phyloP scores from a whole-genome alignment of 1,140 invertebrate genomes.

The Drosophila nannoptera region DNA sequence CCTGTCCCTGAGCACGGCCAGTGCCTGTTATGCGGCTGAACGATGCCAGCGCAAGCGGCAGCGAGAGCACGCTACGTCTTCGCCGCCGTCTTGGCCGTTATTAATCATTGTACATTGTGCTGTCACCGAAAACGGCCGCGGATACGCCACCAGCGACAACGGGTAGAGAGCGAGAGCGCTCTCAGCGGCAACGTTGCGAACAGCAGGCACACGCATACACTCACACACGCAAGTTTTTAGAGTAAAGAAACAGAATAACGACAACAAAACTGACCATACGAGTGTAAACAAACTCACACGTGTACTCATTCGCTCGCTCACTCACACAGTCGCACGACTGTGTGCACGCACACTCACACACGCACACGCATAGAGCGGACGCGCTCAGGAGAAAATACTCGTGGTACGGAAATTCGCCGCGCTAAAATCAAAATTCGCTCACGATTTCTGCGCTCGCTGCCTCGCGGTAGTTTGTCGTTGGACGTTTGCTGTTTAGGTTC shows the following conservation, averaged over 20 bases:
- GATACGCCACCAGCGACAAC: slow-evolving; percentile 57
- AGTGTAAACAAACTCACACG: slow-evolving; percentile 58
- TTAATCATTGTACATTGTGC: slow-evolving; percentile 79
- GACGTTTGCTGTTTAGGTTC: slow-evolving; percentile 73
- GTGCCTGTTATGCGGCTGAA: slow-evolving; percentile 60
- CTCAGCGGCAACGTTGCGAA: slow-evolving; percentile 17
- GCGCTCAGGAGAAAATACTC: slow-evolving; percentile 54
- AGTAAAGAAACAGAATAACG: slow-evolving; percentile 52
- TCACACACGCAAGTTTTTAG: slow-evolving; percentile 35
- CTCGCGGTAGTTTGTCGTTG: slow-evolving; percentile 75
- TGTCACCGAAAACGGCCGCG: slow-evolving; percentile 77
- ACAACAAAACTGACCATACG: slow-evolving; percentile 68
- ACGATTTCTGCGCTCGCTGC: slow-evolving; percentile 58
- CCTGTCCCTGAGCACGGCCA: slow-evolving; percentile 46
- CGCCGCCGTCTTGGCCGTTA: slow-evolving; percentile 73
- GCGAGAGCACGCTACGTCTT: slow-evolving; percentile 60
- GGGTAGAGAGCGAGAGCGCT: slow-evolving; percentile 49
- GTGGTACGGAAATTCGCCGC: slow-evolving; percentile 76
- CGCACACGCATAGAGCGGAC: slow-evolving; percentile 35
- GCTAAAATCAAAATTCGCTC: slow-evolving; percentile 78
- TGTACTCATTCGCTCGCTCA: slow-evolving; percentile 39
- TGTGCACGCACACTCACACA: slow-evolving; percentile 20
- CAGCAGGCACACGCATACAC: slow-evolving; percentile 17
- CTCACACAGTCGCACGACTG: slow-evolving; percentile 29
- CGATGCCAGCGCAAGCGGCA: slow-evolving; percentile 51